A percentile compares a stretch with the other conserved stretches of the same genome.
Conservation (phyloP, 2,888 invertebrate species). For the Liodrosophila aerea region DNA sequence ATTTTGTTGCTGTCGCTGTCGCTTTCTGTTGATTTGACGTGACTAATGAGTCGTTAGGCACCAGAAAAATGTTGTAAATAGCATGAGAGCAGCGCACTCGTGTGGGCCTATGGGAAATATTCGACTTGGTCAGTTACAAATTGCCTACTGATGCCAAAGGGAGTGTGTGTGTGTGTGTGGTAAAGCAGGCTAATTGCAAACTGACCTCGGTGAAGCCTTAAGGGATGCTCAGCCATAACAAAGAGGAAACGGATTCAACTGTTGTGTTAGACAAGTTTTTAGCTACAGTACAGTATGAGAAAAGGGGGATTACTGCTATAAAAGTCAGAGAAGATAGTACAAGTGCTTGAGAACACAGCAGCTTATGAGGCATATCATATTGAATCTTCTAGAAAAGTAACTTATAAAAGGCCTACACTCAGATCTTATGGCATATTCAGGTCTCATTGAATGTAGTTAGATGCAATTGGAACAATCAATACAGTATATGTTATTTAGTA, state of each 20-base stretch:
- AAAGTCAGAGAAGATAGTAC: too few relatives aligned
- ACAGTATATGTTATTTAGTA: too few relatives aligned
- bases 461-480: too few relatives aligned
- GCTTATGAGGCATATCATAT: too few relatives aligned
- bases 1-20: not conserved
- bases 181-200: conserved; percentile 32
- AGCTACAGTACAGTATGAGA: too few relatives aligned
- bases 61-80: conserved; percentile 31
- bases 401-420: too few relatives aligned
- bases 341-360: too few relatives aligned
- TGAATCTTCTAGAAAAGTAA: too few relatives aligned
- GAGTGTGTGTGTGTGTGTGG: conserved; percentile 21
- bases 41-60: conserved; percentile 68
- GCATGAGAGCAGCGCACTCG: conserved; percentile 13
- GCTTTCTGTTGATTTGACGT: conserved; percentile 68
- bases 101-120: conserved; percentile 30
- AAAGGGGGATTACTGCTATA: too few relatives aligned
- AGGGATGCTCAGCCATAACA: conserved; percentile 7
- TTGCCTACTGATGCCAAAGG: conserved; percentile 43
- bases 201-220: conserved; percentile 13
- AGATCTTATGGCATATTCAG: too few relatives aligned
- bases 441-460: too few relatives aligned
- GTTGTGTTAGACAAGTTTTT: too few relatives aligned
- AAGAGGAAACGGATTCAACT: not conserved
- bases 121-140: conserved; percentile 47